Evolutionary conservation across 2,888 invertebrate species (phyloP).

Genomic region (Dolomedes plantarius): DNA sequence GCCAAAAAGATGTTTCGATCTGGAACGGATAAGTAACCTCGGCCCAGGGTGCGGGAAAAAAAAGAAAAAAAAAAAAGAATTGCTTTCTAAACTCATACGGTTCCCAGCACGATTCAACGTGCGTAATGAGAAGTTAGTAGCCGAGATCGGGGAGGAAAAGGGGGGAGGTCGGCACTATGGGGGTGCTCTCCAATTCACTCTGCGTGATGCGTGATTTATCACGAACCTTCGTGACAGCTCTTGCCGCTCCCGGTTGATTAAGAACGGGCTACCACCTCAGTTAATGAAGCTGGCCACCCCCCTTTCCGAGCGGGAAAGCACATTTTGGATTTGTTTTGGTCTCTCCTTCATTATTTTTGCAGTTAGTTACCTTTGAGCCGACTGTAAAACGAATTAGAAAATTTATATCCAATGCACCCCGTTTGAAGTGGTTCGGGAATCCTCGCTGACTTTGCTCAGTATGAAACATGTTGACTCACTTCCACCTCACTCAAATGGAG

Average conservation of each 20-base stretch:
- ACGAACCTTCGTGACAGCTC: constrained; percentile 63
- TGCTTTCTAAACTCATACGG: constrained; percentile 58
- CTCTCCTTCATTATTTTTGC: neutral
- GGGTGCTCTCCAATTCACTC: constrained; percentile 48
- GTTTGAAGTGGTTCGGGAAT: no score
- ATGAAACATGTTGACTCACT: no score
- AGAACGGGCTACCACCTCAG: constrained; percentile 60
- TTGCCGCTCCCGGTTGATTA: constrained; percentile 71
- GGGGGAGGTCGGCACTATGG: constrained; percentile 18
- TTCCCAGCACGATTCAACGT: constrained; percentile 66
- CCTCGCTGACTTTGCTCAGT: no score
- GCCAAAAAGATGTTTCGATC: constrained; percentile 10
- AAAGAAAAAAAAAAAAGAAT: constrained; percentile 18
- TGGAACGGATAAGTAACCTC: constrained; percentile 18
- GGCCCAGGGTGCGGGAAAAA: constrained; percentile 21
- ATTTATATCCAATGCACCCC: neutral
- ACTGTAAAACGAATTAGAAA: constrained; percentile 7
- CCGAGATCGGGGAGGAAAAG: neutral
- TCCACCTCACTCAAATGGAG: neutral
- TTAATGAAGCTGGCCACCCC: constrained; percentile 68
- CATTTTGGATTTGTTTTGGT: constrained; percentile 4
- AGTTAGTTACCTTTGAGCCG: neutral
- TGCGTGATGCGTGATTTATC: constrained; percentile 70
- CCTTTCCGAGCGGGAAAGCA: constrained; percentile 14
- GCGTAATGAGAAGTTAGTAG: constrained; percentile 66